Base-by-base conservation (phyloP, 2,113 vertebrate species). In the Megaptera novaeangliae region DNA sequence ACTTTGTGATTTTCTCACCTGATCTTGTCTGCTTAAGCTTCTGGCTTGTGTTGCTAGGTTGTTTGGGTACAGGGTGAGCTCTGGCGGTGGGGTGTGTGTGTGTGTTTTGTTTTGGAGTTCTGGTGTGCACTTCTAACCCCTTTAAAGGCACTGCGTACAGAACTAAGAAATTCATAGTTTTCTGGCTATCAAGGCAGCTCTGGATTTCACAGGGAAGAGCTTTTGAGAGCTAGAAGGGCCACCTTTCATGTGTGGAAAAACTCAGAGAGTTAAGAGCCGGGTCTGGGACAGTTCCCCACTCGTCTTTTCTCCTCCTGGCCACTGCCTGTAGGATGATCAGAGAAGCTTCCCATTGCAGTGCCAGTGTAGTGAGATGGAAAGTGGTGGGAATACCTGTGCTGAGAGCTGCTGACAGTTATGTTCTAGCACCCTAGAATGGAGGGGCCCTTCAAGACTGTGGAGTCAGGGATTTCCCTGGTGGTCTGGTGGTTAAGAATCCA, bases 281-380 rank as follows among this genome's bases (percentile, higher is more conserved):
- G 27, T 10, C n/a, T 87, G 34, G 15, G 59, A 46, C 13, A 8
- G 2, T 3, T 12, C 34, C 41, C 14, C 49, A 1, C 31, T 31
- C 82, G 39, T 64, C 80, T 41, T 41, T 61, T n/a, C 44, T 41
- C 57, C 39, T 44, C 12, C 10, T 2, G 6, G 52, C 61, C 7
- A 0, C 59, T 15, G 52, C n/a, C 81, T 46, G 2, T 13, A 3
- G 57, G 57, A 1, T 0, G 13, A 9, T n/a, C 5, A 2, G 61
- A 46, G 64, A 52, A 25, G 15, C 31, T 57, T 57, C 71, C 27
- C 63, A 1, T 13, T 0, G 25, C n/a, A 57, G 2, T 6, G 11
- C 34, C 0, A 5, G 11, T 0, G 27, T 6, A 0, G 31, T 39
- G 59, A n/a, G 78, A 10, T 12, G 18, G 74, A 44, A 59, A 3